Conservation (phyloP, 2,888 invertebrate genomes). For the Volucella inanis region DNA sequence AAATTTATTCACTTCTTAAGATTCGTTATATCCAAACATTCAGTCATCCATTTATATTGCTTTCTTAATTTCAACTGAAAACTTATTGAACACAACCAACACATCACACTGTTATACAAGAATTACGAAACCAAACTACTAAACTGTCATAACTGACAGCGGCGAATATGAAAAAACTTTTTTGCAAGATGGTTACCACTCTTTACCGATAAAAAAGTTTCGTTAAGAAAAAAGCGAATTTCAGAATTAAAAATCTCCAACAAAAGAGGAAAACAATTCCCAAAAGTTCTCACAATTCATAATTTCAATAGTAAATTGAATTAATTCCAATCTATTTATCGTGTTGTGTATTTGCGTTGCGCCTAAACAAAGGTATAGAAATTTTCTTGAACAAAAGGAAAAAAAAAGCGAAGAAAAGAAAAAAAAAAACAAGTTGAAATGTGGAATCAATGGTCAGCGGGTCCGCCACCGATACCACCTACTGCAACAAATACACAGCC, state of each 20-base stretch:
- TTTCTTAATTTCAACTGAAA: too few relatives aligned
- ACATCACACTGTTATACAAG: constrained; percentile 27
- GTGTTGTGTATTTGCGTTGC: background rate
- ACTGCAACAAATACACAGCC: constrained; percentile 34
- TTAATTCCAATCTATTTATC: too few relatives aligned
- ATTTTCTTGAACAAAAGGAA: background rate
- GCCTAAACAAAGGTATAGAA: background rate
- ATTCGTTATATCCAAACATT: too few relatives aligned
- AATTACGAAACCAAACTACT: background rate
- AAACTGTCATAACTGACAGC: constrained; percentile 34
- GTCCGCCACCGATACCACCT: constrained; percentile 68
- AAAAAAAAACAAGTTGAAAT: constrained; percentile 56
- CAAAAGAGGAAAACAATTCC: too few relatives aligned
- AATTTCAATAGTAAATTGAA: too few relatives aligned
- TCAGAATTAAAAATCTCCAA: background rate
- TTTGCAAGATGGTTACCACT: constrained; percentile 64
- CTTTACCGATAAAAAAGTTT: constrained; percentile 28
- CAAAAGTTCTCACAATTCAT: too few relatives aligned
- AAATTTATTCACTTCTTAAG: too few relatives aligned
- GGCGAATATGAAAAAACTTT: background rate
- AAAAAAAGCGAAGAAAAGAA: background rate
- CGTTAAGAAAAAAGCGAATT: background rate
- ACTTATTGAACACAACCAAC: background rate
- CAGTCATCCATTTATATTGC: too few relatives aligned
- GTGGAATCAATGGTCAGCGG: constrained; percentile 80